Percentiles rank a stretch among this genome's conserved stretches.
These are phyloP conservation scores for Mesorhabditis spiculigera DNA, from an alignment of 2,888 invertebrate species.

Conservation along the genomic window DNA sequence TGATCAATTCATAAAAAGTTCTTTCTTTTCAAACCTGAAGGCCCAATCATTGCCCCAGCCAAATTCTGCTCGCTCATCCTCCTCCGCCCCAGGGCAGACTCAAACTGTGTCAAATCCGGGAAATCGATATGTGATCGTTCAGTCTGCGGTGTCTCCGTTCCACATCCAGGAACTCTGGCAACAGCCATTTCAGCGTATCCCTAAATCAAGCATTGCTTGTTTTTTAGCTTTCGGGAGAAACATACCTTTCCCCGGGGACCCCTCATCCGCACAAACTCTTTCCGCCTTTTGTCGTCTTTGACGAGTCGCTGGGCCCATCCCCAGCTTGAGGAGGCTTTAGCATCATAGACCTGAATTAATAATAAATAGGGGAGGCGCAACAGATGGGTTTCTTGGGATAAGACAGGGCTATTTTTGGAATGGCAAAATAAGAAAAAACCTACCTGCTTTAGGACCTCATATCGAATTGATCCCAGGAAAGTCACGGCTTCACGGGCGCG, in stretches of 20 bases:
- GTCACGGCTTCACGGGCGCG: constrained; percentile 76
- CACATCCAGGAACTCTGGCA: constrained; percentile 68
- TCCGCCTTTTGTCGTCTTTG: constrained; percentile 67
- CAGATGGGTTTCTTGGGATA: too few species aligned
- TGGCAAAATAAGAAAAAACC: constrained; percentile 62
- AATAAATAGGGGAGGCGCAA: neutral
- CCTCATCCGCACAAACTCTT: constrained; percentile 97
- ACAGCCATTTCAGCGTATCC: constrained; percentile 93
- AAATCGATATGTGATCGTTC: constrained; percentile 63
- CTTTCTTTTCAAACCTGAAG: neutral
- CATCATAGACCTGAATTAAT: constrained; percentile 25
- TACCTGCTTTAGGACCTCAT: constrained; percentile 92
- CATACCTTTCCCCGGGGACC: constrained; percentile 76
- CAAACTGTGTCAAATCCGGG: constrained; percentile 35
- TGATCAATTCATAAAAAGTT: neutral
- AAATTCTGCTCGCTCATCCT: constrained; percentile 57
- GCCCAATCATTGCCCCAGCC: constrained; percentile 21
- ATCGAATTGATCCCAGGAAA: constrained; percentile 93
- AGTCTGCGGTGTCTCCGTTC: constrained; percentile 88
- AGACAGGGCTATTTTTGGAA: too few species aligned
- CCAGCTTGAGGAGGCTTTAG: constrained; percentile 54
- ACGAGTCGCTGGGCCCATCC: constrained; percentile 57
- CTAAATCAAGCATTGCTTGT: constrained; percentile 7
- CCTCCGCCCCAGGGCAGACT: constrained; percentile 37
- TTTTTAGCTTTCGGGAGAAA: neutral